These are phyloP conservation scores for Liasis olivaceus DNA, from an alignment of 2,797 vertebrate genomes.

Conservation along the genomic window DNA sequence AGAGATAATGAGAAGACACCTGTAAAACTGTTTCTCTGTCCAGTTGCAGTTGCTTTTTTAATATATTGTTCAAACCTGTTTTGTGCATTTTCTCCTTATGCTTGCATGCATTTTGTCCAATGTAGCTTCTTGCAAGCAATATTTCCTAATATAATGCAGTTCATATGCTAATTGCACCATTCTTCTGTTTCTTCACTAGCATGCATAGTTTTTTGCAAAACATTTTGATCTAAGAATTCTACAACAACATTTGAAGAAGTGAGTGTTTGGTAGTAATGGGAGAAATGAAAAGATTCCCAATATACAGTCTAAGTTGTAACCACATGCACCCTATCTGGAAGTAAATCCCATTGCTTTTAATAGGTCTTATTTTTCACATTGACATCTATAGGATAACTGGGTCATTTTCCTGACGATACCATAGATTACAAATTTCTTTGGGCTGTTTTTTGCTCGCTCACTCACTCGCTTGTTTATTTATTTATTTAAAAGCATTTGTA, in stretches of 20 bases:
- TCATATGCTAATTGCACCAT: background rate
- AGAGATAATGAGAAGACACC: background rate
- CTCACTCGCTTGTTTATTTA: background rate
- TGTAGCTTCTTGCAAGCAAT: background rate
- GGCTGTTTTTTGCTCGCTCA: background rate
- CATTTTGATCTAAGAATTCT: background rate
- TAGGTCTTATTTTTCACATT: background rate
- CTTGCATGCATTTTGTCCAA: background rate
- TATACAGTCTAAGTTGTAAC: background rate
- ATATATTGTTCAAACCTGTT: background rate
- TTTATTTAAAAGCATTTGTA: background rate
- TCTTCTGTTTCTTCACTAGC: background rate
- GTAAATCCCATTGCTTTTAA: background rate
- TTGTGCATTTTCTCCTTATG: background rate
- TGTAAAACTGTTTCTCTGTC: background rate
- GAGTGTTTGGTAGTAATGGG: background rate
- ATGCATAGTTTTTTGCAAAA: background rate
- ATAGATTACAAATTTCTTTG: background rate
- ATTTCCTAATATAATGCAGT: background rate
- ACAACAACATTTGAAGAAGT: background rate
- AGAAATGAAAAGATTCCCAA: background rate
- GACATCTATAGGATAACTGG: background rate
- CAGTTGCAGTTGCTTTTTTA: background rate
- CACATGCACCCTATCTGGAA: background rate
- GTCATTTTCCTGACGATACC: background rate